Percentiles rank a stretch among this genome's conserved stretches.
Evolutionary conservation across 2,888 invertebrate species (phyloP).

Genomic region (Ommatoiulus sabulosus): DNA sequence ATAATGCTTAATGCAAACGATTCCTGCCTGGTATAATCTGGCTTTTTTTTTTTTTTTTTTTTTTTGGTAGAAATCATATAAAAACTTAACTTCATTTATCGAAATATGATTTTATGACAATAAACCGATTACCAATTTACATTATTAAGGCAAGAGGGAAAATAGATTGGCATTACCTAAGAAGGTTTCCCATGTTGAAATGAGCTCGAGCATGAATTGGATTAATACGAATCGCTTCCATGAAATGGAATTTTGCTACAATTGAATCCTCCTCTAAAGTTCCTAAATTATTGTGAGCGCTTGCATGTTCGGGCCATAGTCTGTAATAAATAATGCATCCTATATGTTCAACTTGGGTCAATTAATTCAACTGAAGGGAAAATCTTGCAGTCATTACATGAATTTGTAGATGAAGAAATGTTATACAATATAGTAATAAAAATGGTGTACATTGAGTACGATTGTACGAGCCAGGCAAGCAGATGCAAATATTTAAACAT

Average conservation of each 20-base stretch:
- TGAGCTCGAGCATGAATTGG: slow-evolving; percentile 84
- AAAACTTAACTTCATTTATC: no score
- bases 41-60: no score
- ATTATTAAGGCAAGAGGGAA: not conserved
- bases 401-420: no score
- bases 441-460: no score
- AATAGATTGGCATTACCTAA: slow-evolving; percentile 74
- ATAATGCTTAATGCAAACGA: no score
- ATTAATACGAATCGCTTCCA: slow-evolving; percentile 71
- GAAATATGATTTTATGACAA: not conserved
- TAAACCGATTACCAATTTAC: not conserved
- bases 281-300: slow-evolving; percentile 88
- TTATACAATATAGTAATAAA: no score
- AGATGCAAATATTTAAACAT: no score
- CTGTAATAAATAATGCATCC: slow-evolving; percentile 69
- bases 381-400: no score
- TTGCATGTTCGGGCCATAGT: slow-evolving; percentile 85
- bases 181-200: slow-evolving; percentile 85
- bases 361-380: not conserved
- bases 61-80: no score
- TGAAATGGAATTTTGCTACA: slow-evolving; percentile 80
- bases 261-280: slow-evolving; percentile 77
- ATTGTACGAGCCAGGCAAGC: no score
- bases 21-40: no score
- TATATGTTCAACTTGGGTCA: not conserved